A percentile compares a stretch with the other conserved stretches of the same genome.
phyloP scores from a whole-genome alignment of 2,797 vertebrate species.

The Chrysolophus pictus region DNA sequence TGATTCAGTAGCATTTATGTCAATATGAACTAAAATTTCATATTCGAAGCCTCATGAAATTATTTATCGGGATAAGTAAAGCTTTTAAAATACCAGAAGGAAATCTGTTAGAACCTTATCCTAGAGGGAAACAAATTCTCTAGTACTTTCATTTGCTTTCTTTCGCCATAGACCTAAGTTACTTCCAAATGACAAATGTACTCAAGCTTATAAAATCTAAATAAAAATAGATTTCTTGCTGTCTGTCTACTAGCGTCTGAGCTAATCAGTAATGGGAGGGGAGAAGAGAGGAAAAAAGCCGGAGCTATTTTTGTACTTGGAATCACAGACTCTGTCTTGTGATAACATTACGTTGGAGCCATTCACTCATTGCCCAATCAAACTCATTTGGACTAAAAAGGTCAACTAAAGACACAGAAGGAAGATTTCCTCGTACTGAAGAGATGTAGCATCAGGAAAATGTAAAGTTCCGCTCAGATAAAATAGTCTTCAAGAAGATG shows the following conservation, averaged over 20 bases:
- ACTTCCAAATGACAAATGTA: not conserved
- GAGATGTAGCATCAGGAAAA: not conserved
- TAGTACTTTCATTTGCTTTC: not conserved
- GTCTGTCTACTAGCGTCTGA: not conserved
- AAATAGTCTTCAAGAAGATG: not conserved
- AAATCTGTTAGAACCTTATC: not conserved
- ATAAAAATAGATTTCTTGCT: constrained; percentile 32
- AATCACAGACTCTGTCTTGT: constrained; percentile 32
- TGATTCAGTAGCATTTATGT: not conserved
- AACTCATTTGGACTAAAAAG: constrained; percentile 35
- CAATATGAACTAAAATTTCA: not conserved
- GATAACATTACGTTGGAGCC: constrained; percentile 34
- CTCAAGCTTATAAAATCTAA: not conserved
- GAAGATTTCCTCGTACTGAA: constrained; percentile 24
- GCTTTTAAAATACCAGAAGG: not conserved
- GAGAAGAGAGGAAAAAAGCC: not conserved
- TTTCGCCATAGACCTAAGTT: not conserved
- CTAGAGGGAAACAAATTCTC: not conserved
- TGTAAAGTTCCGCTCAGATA: not conserved
- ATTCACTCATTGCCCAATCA: constrained; percentile 36
- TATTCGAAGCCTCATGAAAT: not conserved
- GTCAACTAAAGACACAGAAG: constrained; percentile 39
- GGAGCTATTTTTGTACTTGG: constrained; percentile 57
- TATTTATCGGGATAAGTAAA: not conserved
- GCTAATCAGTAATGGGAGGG: constrained; percentile 22